Evolutionary conservation across 2,888 invertebrate species (phyloP), one percentile per base, ranked within the genome.

Genomic region (Eudiplozoon nipponicum): DNA sequence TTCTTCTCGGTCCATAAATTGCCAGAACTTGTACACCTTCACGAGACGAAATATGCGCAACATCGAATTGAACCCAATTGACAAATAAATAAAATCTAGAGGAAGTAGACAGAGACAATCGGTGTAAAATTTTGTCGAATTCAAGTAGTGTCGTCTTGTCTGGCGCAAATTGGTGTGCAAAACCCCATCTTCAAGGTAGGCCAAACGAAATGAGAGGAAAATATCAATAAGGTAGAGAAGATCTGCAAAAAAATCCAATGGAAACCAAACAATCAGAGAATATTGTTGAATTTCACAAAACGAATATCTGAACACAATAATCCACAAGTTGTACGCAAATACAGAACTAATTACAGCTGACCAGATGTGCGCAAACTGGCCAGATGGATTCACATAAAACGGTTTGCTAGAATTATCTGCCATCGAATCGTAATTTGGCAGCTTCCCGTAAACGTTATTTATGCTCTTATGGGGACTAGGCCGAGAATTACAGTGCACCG

Each of bases 11-110:
- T 90, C 86, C 71, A 86, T 74, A 62, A 86, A 86, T 52, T 78
- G 75, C 84, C 84, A 86, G 62, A 84, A 86, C 21, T 81, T 70
- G 63, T 86, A 86, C 56, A 86, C 80, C 62, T 86, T 86, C 51
- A 84, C 80, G 54, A 90, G 68, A 47, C 86, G 72, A 65, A 81
- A 81, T 55, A 77, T 75, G 52, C 86, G 70, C 50, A 90, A 65
- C 53, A 84, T 77, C 52, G 84, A 86, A 64, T 81, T 81, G 52
- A 62, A 65, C 50, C 78, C 84, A 61, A 90, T 77, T 61, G 84
- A 84, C 55, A 90, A 68, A 63, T 90, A 90, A 53, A 90, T 71
- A 66, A 84, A 80, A 67, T 90, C 90, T 59, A 90, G 67, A 49
- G 90, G 90, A 56, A 90, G 67, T 56, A 90, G 69, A 66, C 84